Percentiles rank a stretch among this genome's conserved stretches.
Conservation (phyloP, 1,140 invertebrate species). For the Hyles vespertilio region DNA sequence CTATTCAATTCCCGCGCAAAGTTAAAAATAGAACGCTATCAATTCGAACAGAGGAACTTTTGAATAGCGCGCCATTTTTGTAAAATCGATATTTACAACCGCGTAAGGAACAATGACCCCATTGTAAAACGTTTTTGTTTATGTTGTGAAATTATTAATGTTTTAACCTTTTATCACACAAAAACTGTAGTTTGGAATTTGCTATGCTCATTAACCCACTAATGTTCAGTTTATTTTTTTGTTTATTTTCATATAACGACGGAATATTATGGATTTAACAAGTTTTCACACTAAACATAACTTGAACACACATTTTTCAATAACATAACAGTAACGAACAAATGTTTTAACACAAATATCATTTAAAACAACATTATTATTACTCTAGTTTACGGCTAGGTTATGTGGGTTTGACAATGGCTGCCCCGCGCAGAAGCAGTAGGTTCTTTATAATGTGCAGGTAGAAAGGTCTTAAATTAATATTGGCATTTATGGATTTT, state of each 20-base stretch:
- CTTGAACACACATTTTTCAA: no score
- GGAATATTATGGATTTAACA: no score
- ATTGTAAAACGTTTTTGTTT: constrained; percentile 9
- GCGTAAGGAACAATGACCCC: constrained; percentile 49
- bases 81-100: constrained; percentile 57
- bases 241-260: no score
- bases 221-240: no score
- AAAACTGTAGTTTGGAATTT: no score
- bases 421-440: constrained; percentile 52
- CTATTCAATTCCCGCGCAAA: constrained; percentile 5
- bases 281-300: no score
- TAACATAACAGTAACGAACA: no score
- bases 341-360: no score
- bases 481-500: constrained; percentile 38
- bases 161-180: no score
- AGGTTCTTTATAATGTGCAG: constrained; percentile 36
- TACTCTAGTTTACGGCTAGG: constrained; percentile 5
- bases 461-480: constrained; percentile 40
- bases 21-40: no score
- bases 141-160: no score
- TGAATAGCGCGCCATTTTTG: constrained; percentile 51
- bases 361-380: constrained; percentile 1
- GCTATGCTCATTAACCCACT: no score
- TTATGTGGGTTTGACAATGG: constrained; percentile 37
- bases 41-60: constrained; percentile 24